phyloP scores from a whole-genome alignment of 1,140 invertebrate genomes.

The Magallana angulata region DNA sequence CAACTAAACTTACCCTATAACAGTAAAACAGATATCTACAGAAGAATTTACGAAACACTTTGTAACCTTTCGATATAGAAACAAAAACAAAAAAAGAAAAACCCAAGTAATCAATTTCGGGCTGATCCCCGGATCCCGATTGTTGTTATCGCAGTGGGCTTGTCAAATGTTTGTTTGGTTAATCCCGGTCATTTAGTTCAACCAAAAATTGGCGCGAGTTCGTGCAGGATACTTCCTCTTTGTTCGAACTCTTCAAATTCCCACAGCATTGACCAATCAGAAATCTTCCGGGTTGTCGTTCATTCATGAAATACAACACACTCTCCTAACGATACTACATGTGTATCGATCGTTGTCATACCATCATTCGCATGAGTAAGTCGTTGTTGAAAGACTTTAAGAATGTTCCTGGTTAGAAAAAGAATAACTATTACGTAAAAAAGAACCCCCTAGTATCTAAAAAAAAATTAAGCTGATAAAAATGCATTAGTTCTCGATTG shows the following conservation, averaged over 20 bases:
- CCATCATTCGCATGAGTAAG: neutral
- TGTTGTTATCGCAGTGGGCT: too few species aligned
- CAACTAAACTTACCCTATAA: too few species aligned
- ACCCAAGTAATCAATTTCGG: too few species aligned
- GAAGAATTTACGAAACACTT: too few species aligned
- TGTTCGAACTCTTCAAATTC: conserved; percentile 21
- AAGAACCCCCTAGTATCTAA: neutral
- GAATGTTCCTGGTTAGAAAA: neutral
- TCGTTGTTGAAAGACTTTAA: neutral
- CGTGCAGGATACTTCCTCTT: conserved; percentile 4
- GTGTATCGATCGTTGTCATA: neutral
- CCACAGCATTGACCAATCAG: conserved; percentile 23
- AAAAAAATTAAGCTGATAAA: neutral
- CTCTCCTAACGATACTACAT: neutral
- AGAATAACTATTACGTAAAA: neutral
- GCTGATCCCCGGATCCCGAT: too few species aligned
- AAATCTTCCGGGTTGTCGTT: conserved; percentile 9
- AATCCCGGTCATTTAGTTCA: too few species aligned
- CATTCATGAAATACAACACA: neutral
- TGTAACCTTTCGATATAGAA: too few species aligned
- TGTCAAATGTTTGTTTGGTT: too few species aligned
- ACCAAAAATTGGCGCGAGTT: conserved; percentile 7
- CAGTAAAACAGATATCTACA: too few species aligned
- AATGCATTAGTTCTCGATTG: neutral
- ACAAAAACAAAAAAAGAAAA: too few species aligned